Percentiles rank a stretch among this genome's conserved stretches.
phyloP scores from a whole-genome alignment of 2,797 vertebrate species.

The Paguma larvata region DNA sequence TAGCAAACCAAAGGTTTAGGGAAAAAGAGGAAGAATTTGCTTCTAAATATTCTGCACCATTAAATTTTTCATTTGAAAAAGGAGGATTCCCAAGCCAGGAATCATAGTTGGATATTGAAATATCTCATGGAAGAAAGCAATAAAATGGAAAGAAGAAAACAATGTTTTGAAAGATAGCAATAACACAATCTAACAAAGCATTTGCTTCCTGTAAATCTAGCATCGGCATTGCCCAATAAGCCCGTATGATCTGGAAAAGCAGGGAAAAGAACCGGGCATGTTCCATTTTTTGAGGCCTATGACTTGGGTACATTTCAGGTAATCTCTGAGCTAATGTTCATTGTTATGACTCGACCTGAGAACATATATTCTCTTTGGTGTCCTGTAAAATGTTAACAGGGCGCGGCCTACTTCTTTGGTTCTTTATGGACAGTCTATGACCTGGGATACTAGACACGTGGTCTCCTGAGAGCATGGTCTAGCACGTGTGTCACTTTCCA shows the following conservation, averaged over 20 bases:
- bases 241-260: not conserved
- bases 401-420: not conserved
- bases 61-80: slow-evolving; percentile 55
- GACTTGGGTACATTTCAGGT: not conserved
- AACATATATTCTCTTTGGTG: not conserved
- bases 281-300: not conserved
- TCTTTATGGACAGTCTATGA: slow-evolving; percentile 25
- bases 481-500: slow-evolving; percentile 5
- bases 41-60: slow-evolving; percentile 54
- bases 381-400: not conserved
- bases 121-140: slow-evolving; percentile 24
- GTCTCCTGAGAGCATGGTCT: slow-evolving; percentile 56
- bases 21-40: not conserved
- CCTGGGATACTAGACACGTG: not conserved
- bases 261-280: not conserved
- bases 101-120: not conserved
- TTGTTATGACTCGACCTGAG: not conserved
- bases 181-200: not conserved
- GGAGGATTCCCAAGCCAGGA: not conserved
- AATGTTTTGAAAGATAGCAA: not conserved
- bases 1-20: slow-evolving; percentile 39
- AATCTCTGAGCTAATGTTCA: not conserved
- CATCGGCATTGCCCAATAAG: not conserved
- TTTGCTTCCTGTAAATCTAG: not conserved
- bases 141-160: not conserved